Evolutionary conservation across 2,888 invertebrate genomes (phyloP), one percentile per base, ranked within the genome.

Genomic region (Eristalis pertinax): DNA sequence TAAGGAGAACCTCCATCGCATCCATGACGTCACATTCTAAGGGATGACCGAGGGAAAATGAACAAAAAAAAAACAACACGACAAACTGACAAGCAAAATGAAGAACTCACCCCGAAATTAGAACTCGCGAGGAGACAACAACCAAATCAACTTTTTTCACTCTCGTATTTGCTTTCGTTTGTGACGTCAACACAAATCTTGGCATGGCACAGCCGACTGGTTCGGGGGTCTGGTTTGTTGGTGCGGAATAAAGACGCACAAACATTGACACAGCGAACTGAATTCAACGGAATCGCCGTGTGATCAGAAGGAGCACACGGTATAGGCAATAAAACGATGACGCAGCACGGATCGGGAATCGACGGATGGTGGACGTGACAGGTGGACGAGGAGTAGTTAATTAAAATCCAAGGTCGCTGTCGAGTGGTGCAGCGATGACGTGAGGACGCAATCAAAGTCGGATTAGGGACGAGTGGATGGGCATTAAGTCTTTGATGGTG

Each of bases 171-270:
- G 84, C 58, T 69, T 84, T 87, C 72, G 64, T 69, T 76, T 43
- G 67, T 87, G 87, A 87, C 87, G 84, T 87, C 87, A 87, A 69
- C 24, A 38, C 13, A 87, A 72, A 76, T 84, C 64, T 68, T 76
- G 50, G 19, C 67, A 79, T 43, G 56, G 60, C 35, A 29, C 26
- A 58, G 29, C 41, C 43, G 19, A 43, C 32, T 15, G n/a, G 15
- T 4, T 32, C 35, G 58, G 62, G n/a, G 41, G 41, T 22, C 15
- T 73, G 19, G n/a, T 50, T n/a, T 32, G 10, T 19, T n/a, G 64
- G 38, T 22, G 43, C 50, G 68, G 22, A 43, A 24, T 13, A 13
- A 19, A 68, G 29, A 29, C 68, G 35, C 64, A 50, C 19, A 69
- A 38, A 81, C 72, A 64, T 50, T 68, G 62, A 65, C 64, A 75